These are phyloP conservation scores for Ennomos quercinarius DNA, from an alignment of 2,888 invertebrate species.

Conservation along the genomic window DNA sequence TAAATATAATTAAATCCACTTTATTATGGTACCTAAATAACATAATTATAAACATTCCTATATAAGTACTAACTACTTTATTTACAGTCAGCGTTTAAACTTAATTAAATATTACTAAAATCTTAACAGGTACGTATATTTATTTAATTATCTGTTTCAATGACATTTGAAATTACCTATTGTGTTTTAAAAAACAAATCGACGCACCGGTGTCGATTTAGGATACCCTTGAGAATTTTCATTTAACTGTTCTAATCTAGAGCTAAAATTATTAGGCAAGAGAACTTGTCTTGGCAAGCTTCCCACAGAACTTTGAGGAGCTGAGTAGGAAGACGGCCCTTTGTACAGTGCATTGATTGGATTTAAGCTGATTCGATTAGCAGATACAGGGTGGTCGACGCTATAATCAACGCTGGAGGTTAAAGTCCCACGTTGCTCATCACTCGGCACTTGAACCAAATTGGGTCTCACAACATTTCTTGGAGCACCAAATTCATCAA, in stretches of 20 bases:
- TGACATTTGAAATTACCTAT: not conserved
- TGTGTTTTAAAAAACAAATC: slow-evolving; percentile 52
- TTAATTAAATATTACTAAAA: too few species aligned
- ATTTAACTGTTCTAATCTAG: slow-evolving; percentile 70
- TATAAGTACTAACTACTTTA: not conserved
- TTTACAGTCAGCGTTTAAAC: not conserved
- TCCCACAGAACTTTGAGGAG: slow-evolving; percentile 75
- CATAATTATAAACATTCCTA: not conserved
- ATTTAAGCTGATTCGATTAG: slow-evolving; percentile 46
- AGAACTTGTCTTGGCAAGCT: slow-evolving; percentile 54
- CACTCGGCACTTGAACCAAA: slow-evolving; percentile 45
- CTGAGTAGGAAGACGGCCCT: slow-evolving; percentile 77
- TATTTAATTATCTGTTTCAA: too few species aligned
- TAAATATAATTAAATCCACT: not conserved
- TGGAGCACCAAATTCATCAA: slow-evolving; percentile 65
- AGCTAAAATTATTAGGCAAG: slow-evolving; percentile 53
- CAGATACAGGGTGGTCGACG: slow-evolving; percentile 57
- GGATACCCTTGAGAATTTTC: slow-evolving; percentile 61
- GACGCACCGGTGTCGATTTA: slow-evolving; percentile 58
- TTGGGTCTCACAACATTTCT: slow-evolving; percentile 47
- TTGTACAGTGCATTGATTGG: slow-evolving; percentile 60
- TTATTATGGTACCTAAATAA: slow-evolving; percentile 4
- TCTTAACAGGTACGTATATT: too few species aligned
- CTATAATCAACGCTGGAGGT: slow-evolving; percentile 61
- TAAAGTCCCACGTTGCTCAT: slow-evolving; percentile 48